These are phyloP conservation scores for Neodiprion pinetum DNA, from an alignment of 1,140 invertebrate species.

Conservation along the genomic window DNA sequence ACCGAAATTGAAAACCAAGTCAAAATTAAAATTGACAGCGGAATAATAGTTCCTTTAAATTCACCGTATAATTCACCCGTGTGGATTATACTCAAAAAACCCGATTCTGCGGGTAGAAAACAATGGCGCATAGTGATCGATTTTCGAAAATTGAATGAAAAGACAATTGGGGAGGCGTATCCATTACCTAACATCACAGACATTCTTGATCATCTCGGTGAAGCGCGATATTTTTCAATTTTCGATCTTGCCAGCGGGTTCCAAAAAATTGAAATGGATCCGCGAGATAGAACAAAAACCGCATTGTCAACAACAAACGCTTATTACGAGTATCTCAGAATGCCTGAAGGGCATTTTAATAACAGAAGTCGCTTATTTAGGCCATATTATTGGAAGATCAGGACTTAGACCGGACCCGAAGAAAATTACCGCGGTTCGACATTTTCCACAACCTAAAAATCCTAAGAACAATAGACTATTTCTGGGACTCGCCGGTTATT, in stretches of 20 bases:
- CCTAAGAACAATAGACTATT: slow-evolving; percentile 14
- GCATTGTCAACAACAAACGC: slow-evolving; percentile 48
- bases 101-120: slow-evolving; percentile 28
- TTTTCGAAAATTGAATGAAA: slow-evolving; percentile 47
- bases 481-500: slow-evolving; percentile 27
- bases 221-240: slow-evolving; percentile 53
- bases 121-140: slow-evolving; percentile 49
- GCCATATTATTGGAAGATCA: slow-evolving; percentile 28
- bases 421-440: slow-evolving; percentile 23
- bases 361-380: slow-evolving; percentile 26
- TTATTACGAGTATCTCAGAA: slow-evolving; percentile 10
- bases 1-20: too few species aligned
- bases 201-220: slow-evolving; percentile 43
- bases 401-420: slow-evolving; percentile 32
- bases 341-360: slow-evolving; percentile 42
- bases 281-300: slow-evolving; percentile 51
- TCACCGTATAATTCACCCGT: slow-evolving; percentile 54
- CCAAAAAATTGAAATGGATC: slow-evolving; percentile 37
- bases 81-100: slow-evolving; percentile 41
- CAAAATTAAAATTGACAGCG: too few species aligned
- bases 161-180: neutral
- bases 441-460: slow-evolving; percentile 26
- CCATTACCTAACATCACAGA: slow-evolving; percentile 36
- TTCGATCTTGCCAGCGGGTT: slow-evolving; percentile 62
- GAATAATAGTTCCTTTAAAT: slow-evolving; percentile 26